phyloP scores from a whole-genome alignment of 2,888 invertebrate genomes.

The Orthonychiurus folsomi region DNA sequence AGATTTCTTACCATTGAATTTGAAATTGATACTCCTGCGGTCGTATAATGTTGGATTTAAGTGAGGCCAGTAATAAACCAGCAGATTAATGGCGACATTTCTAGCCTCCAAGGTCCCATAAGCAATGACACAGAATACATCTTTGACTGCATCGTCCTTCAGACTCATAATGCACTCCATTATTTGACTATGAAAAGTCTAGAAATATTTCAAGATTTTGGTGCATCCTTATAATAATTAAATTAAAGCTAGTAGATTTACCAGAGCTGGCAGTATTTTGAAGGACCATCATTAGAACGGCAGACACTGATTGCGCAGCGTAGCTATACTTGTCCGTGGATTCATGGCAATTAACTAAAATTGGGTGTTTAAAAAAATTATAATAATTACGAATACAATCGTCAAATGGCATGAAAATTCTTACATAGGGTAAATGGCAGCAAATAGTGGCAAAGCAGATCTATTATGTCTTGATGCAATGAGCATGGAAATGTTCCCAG shows the following conservation, averaged over 20 bases:
- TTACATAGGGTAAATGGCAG: constrained; percentile 90
- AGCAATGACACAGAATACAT: constrained; percentile 88
- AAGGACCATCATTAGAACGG: constrained; percentile 94
- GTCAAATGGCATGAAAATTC: constrained; percentile 44
- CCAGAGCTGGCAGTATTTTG: constrained; percentile 90
- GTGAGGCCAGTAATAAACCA: constrained; percentile 99
- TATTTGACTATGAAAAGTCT: constrained; percentile 93
- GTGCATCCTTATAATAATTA: not conserved
- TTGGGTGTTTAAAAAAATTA: not conserved
- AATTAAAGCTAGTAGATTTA: constrained; percentile 42
- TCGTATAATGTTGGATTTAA: constrained; percentile 90
- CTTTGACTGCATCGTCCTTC: constrained; percentile 81
- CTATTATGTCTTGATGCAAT: constrained; percentile 88
- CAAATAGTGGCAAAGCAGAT: constrained; percentile 88
- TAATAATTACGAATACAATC: not conserved
- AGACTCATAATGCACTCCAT: constrained; percentile 92
- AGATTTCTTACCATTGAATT: constrained; percentile 66
- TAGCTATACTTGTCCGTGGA: constrained; percentile 53
- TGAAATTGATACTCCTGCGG: constrained; percentile 73
- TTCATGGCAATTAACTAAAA: constrained; percentile 34
- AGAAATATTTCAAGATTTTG: not conserved
- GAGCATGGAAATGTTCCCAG: constrained; percentile 83
- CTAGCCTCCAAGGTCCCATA: constrained; percentile 90
- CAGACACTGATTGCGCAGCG: constrained; percentile 76
- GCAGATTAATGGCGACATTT: constrained; percentile 88